A percentile compares a stretch with the other conserved stretches of the same genome.
Conservation (phyloP, 2,113 vertebrate genomes). For the Uria lomvia region DNA sequence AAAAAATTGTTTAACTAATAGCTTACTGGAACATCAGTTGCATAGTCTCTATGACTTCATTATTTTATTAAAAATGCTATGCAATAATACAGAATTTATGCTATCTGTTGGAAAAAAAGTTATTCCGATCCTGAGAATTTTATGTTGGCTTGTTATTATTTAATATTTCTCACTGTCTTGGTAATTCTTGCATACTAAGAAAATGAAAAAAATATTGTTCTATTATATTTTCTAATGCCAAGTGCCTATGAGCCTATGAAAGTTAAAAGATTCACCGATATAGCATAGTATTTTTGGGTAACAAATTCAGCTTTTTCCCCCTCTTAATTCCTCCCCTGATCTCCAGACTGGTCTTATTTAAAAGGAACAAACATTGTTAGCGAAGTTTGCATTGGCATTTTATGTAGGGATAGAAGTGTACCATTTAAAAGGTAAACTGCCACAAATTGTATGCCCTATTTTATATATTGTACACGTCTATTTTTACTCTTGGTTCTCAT, state of each 20-base stretch:
- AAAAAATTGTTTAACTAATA: neutral
- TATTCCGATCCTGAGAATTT: neutral
- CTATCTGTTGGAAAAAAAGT: neutral
- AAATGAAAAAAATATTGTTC: neutral
- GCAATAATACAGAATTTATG: neutral
- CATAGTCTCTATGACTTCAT: neutral
- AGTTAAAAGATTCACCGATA: neutral
- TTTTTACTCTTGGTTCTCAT: neutral
- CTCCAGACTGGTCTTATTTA: neutral
- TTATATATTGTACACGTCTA: neutral
- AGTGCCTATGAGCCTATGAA: neutral
- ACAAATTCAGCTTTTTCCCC: rapidly evolving
- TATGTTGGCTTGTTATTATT: neutral
- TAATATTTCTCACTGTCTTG: neutral
- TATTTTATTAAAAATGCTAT: neutral
- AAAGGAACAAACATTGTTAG: neutral
- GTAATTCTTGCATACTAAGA: neutral
- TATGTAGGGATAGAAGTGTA: too few species aligned
- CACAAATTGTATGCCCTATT: neutral
- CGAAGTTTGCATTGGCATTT: neutral
- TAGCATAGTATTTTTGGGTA: neutral
- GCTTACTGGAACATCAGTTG: neutral
- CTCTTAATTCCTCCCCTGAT: neutral
- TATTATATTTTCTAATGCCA: neutral
- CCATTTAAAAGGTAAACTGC: neutral